Evolutionary conservation across 2,797 vertebrate genomes (phyloP).

Genomic region (Orientallactaga sibirica): DNA sequence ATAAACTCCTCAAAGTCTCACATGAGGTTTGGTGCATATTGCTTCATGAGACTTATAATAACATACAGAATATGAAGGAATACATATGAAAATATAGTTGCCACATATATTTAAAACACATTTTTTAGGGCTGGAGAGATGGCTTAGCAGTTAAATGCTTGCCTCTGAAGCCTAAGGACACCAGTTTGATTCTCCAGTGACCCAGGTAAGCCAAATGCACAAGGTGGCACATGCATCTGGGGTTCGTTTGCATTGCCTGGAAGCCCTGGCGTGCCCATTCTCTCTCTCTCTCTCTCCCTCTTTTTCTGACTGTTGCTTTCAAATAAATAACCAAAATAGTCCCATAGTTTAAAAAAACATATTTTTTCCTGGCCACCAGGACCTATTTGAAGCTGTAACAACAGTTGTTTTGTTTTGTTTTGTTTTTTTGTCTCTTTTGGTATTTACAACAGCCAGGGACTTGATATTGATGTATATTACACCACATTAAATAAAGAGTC

Average conservation of each 20-base stretch:
- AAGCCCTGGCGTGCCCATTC: too few relatives aligned
- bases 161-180: too few relatives aligned
- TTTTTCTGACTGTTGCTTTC: too few relatives aligned
- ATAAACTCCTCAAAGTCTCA: not conserved
- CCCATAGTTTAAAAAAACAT: not conserved
- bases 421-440: slow-evolving; percentile 61
- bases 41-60: not conserved
- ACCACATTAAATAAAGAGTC: slow-evolving; percentile 83
- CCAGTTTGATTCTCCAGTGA: too few relatives aligned
- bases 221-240: too few relatives aligned
- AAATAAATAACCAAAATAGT: too few relatives aligned
- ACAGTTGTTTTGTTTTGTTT: not conserved
- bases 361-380: not conserved
- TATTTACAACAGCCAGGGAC: slow-evolving; percentile 81
- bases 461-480: slow-evolving; percentile 83
- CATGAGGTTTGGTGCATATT: not conserved
- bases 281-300: too few relatives aligned
- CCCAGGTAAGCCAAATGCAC: too few relatives aligned
- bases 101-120: not conserved
- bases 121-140: too few relatives aligned
- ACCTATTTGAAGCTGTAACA: slow-evolving; percentile 65
- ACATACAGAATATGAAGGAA: not conserved
- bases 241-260: too few relatives aligned
- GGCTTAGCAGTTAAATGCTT: too few relatives aligned
- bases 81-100: not conserved